Percentiles rank a stretch among this genome's conserved stretches.
These are phyloP conservation scores for Seriola dumerili DNA, from an alignment of 2,113 vertebrate genomes.

Conservation along the genomic window DNA sequence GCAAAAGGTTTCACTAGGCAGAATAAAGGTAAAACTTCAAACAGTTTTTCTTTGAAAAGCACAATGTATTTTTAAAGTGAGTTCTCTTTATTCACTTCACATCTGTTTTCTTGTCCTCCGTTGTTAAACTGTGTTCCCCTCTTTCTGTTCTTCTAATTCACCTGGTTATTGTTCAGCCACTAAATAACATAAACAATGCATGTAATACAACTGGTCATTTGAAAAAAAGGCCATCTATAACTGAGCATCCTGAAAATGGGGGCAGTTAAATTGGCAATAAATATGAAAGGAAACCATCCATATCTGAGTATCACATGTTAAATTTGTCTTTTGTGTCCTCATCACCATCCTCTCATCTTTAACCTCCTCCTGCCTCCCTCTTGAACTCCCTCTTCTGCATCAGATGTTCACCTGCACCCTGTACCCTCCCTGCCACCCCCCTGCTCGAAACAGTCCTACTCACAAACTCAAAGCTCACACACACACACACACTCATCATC, in stretches of 20 bases:
- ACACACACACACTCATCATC: neutral
- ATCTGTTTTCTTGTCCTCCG: neutral
- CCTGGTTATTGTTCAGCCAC: neutral
- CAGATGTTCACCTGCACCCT: slow-evolving; percentile 16
- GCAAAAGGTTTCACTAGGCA: neutral
- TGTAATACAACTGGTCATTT: no score
- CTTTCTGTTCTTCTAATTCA: neutral
- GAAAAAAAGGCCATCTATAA: no score
- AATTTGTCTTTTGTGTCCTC: neutral
- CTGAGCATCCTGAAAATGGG: neutral
- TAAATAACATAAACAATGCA: neutral
- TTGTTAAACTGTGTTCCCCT: neutral
- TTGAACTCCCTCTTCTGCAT: neutral
- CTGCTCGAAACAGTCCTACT: neutral
- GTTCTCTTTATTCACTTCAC: neutral
- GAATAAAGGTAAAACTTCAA: neutral
- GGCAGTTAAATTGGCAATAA: neutral
- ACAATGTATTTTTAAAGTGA: neutral
- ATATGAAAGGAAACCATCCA: neutral
- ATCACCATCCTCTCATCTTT: neutral
- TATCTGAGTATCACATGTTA: neutral
- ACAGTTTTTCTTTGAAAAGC: neutral
- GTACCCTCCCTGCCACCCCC: no score
- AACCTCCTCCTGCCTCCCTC: neutral
- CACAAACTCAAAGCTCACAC: neutral